Conservation (phyloP, 2,888 invertebrate species). For the Lutraria lutraria region DNA sequence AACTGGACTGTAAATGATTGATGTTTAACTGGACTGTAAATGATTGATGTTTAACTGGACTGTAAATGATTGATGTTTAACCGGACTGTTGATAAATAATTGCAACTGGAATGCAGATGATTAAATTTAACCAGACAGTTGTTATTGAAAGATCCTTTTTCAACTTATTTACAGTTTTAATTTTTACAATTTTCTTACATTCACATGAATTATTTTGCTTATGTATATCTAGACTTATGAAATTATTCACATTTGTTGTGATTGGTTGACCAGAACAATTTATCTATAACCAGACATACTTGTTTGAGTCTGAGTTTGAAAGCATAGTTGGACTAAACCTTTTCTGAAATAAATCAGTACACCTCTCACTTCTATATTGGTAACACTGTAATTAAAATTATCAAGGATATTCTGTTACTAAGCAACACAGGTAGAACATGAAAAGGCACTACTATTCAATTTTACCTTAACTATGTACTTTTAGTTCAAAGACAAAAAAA, state of each 20-base stretch:
- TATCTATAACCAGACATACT: neutral
- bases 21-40: too few relatives aligned
- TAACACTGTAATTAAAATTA: neutral
- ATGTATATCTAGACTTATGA: neutral
- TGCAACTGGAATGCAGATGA: too few relatives aligned
- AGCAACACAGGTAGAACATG: constrained; percentile 7
- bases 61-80: too few relatives aligned
- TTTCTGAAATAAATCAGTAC: neutral
- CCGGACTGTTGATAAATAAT: too few relatives aligned
- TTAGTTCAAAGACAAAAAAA: neutral
- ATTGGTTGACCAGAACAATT: neutral
- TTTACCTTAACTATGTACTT: neutral
- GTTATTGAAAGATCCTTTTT: too few relatives aligned
- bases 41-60: too few relatives aligned
- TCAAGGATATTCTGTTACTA: constrained; percentile 3
- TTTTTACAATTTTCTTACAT: too few relatives aligned
- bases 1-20: too few relatives aligned
- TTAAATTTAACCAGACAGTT: too few relatives aligned
- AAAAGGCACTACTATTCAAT: constrained; percentile 14
- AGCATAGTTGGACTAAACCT: neutral
- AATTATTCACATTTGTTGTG: neutral
- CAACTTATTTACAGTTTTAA: too few relatives aligned
- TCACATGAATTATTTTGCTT: neutral
- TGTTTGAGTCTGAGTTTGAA: neutral
- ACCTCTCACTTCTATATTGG: neutral